These are phyloP conservation scores for Ataeniobius toweri DNA, from an alignment of 2,797 vertebrate species.

Conservation along the genomic window DNA sequence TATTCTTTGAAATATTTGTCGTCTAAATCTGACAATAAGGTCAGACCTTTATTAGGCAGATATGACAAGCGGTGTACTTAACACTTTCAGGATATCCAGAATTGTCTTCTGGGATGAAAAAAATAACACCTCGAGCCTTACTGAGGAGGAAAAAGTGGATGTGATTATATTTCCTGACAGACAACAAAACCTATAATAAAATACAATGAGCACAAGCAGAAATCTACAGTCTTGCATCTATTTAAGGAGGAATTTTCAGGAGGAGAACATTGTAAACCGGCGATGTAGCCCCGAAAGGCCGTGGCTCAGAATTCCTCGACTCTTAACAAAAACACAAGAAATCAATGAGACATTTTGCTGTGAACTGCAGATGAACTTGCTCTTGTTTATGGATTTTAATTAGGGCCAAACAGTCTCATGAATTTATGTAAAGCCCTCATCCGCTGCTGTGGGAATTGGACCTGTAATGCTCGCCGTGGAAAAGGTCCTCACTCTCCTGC, in stretches of 20 bases:
- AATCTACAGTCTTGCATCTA: slow-evolving; percentile 10
- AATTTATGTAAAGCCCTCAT: slow-evolving; percentile 64
- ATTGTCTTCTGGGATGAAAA: neutral
- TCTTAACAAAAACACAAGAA: slow-evolving; percentile 50
- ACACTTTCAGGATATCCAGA: neutral
- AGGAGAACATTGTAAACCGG: slow-evolving; percentile 30
- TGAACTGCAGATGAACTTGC: slow-evolving; percentile 74
- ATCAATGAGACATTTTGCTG: slow-evolving; percentile 69
- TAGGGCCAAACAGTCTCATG: slow-evolving; percentile 67
- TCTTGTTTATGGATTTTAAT: slow-evolving; percentile 72
- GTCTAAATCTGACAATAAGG: neutral
- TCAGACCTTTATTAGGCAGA: neutral
- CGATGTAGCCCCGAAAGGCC: slow-evolving; percentile 36
- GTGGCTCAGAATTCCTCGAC: slow-evolving; percentile 37
- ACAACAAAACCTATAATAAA: neutral
- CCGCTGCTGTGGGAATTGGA: slow-evolving; percentile 34
- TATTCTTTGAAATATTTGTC: neutral
- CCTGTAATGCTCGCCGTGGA: slow-evolving; percentile 30
- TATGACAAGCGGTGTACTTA: neutral
- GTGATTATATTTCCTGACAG: neutral
- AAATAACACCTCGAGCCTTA: neutral
- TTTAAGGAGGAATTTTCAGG: slow-evolving; percentile 30
- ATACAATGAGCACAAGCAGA: neutral
- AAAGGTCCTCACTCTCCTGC: slow-evolving; percentile 56
- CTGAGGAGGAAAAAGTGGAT: neutral